Evolutionary conservation across 2,888 invertebrate species (phyloP).

Genomic region (Tachina grossa): DNA sequence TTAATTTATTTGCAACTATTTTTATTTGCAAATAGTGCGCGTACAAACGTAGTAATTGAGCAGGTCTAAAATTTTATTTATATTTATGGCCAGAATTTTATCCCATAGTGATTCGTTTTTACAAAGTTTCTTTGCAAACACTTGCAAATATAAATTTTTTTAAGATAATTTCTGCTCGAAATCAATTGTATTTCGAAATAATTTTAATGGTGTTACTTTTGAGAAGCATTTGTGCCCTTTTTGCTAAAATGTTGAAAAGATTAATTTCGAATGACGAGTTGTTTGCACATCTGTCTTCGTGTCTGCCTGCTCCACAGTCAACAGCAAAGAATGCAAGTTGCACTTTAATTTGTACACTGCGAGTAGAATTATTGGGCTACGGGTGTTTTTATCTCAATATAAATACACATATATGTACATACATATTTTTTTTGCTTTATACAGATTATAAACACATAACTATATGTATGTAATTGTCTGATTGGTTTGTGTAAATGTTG

Average conservation of each 20-base stretch:
- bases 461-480: conserved; percentile 15
- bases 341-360: conserved; percentile 26
- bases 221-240: conserved; percentile 47
- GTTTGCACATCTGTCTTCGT: conserved; percentile 30
- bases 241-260: conserved; percentile 52
- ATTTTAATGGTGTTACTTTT: conserved; percentile 26
- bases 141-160: neutral
- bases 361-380: conserved; percentile 1
- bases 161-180: neutral
- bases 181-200: conserved; percentile 19
- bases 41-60: too few species aligned
- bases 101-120: conserved; percentile 7
- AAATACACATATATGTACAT: neutral
- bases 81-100: too few species aligned
- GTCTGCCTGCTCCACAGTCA: neutral
- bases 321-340: conserved; percentile 29
- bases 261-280: conserved; percentile 49
- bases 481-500: neutral
- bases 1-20: too few species aligned
- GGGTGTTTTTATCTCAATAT: conserved; percentile 7
- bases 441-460: neutral
- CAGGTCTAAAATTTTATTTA: too few species aligned
- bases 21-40: too few species aligned
- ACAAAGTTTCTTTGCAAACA: neutral
- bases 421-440: neutral